A percentile compares a stretch with the other conserved stretches of the same genome.
phyloP scores from a whole-genome alignment of 2,888 invertebrate genomes.

The Ditula angustiorana region DNA sequence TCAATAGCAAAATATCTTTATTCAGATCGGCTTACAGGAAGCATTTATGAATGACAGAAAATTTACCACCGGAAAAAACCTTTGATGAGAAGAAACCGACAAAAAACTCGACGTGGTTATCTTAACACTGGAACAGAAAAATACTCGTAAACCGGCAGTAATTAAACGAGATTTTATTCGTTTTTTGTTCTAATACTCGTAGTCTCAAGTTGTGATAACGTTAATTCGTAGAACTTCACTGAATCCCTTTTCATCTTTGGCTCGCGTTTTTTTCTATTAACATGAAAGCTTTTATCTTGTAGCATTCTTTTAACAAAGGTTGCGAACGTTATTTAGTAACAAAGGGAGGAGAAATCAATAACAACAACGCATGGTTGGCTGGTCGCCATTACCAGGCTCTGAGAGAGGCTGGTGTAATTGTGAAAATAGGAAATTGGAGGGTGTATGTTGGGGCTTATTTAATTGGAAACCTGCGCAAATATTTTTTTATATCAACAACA shows the following conservation, averaged over 20 bases:
- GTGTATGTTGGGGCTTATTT: not conserved
- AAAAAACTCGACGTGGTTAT: too few species aligned
- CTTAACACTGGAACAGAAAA: too few species aligned
- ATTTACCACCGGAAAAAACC: too few species aligned
- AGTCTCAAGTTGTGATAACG: too few species aligned
- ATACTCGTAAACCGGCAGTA: too few species aligned
- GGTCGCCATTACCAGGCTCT: not conserved
- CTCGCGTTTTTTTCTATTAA: not conserved
- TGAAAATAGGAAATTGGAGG: not conserved
- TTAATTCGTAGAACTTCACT: not conserved
- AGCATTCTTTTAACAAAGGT: not conserved
- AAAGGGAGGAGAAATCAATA: slow-evolving; percentile 8
- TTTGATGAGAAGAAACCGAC: too few species aligned
- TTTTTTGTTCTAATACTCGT: too few species aligned
- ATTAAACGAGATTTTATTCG: too few species aligned
- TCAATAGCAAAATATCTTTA: too few species aligned
- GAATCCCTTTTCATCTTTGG: not conserved
- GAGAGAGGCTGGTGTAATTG: not conserved
- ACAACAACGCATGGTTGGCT: not conserved
- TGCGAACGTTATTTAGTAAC: slow-evolving; percentile 3
- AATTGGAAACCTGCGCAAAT: not conserved
- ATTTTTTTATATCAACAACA: not conserved
- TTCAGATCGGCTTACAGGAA: too few species aligned
- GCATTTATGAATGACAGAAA: too few species aligned
- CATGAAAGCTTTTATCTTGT: not conserved